These are phyloP conservation scores for Apodemus speciosus DNA, from an alignment of 2,113 vertebrate genomes.

Conservation along the genomic window DNA sequence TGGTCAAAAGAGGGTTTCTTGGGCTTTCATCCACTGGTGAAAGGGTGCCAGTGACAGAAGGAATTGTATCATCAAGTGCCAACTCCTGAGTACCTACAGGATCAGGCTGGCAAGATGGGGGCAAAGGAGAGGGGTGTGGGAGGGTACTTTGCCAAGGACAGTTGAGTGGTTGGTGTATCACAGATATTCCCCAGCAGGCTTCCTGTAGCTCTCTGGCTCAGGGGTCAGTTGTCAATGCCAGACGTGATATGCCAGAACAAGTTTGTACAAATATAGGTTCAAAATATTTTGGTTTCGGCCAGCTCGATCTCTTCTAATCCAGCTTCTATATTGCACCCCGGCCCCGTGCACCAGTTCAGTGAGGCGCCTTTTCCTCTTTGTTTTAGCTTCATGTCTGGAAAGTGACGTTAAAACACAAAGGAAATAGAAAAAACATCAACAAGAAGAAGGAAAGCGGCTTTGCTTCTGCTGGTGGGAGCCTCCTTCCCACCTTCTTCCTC, in stretches of 20 bases:
- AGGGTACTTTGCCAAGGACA: constrained; percentile 17
- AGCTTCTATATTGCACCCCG: not conserved
- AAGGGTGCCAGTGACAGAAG: not conserved
- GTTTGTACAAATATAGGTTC: constrained; percentile 46
- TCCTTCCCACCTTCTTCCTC: not conserved
- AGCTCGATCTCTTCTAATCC: constrained; percentile 3
- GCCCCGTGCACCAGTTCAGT: not conserved
- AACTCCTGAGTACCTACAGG: not conserved
- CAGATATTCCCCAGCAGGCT: constrained; percentile 62
- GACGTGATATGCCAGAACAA: constrained; percentile 34
- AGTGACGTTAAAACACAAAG: constrained; percentile 18
- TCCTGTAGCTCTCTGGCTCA: not conserved
- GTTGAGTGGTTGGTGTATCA: constrained; percentile 53
- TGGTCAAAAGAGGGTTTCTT: not conserved
- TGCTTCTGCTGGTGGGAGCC: not conserved
- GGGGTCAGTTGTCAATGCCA: not conserved
- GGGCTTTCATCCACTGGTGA: not conserved
- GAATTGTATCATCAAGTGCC: not conserved
- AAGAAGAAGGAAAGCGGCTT: not conserved
- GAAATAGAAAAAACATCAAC: not conserved
- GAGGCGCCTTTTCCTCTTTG: not conserved
- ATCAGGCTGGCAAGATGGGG: not conserved
- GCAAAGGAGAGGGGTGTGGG: constrained; percentile 13
- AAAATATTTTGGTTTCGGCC: constrained; percentile 6
- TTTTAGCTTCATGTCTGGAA: not conserved